Base-by-base conservation (phyloP, 2,888 invertebrate genomes). In the Heliconius charithonia region DNA sequence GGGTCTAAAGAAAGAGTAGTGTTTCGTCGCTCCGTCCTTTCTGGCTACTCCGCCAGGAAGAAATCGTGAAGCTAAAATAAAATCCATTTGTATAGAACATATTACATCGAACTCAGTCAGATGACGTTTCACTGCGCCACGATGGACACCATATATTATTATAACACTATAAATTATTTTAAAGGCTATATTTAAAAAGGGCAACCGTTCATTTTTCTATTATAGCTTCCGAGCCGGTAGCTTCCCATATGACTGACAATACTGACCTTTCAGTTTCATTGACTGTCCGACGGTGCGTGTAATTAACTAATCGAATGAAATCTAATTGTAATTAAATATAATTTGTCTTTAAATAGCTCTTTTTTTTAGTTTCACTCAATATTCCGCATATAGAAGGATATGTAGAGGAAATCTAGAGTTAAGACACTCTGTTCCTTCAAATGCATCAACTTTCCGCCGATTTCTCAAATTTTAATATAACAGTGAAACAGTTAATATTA, bases 241-340 rank as follows among this genome's bases (percentile, higher is more conserved):
- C 66, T 66, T 27, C 66, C 66, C 29, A 16, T 32, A 32, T 66
- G 66, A 66, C 22, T 32, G 66, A 66, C 66, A 66, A 19, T 51
- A 51, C 51, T 66, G 66, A 66, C 66, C 66, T 66, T 66, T 66
- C 66, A 32, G 19, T 66, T 10, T 66, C 66, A 66, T 22, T 66
- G 66, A 10, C 29, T 32, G 66, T 9, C 29, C 66, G 19, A 9
- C 22, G 10, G 66, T 66, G 66, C 66, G 32, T 66, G 32, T 66
- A 29, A 66, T 66, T 66, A 19, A 66, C 66, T 66, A 66, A 66
- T 66, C 66, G 66, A 66, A 29, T 66, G 66, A 29, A 66, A 32
- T 66, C 27, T 27, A 27, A 27, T 25, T 63, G 63, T 65, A 29
- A 66, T 66, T 66, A 66, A 32, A 66, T 66, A 32, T 66, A 66